Base-by-base conservation (phyloP, 1,140 invertebrate genomes). In the Nebria ingens region DNA sequence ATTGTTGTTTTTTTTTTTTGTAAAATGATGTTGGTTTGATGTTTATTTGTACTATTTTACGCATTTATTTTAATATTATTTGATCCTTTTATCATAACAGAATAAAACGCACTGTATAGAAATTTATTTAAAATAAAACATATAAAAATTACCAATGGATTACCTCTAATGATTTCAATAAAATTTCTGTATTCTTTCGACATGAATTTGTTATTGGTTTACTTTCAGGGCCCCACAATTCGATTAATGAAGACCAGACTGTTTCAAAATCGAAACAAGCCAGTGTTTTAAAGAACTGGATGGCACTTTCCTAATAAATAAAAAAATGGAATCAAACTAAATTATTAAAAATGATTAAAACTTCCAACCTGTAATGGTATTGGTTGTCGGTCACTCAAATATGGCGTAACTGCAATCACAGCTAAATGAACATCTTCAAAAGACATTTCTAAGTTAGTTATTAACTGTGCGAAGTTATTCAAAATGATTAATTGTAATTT, bases 321-420 rank as follows among this genome's bases (percentile, higher is more conserved):
- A 57, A n/a, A 29, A 19, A 17, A 1, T 22, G 13, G 15, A 15
- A 53, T 21, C 49, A 49, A 53, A 25, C 4, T 19, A 50, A 15
- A 21, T 21, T n/a, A 54, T 50, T 12, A 22, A 52, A 12, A 45
- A 12, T 17, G 17, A 38, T 38, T 38, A 52, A 53, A 55, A 21
- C 15, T 52, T 25, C 6, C 4, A 45, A 84, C 83, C 74, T 85
- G 82, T 58, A 86, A 68, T 19, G 72, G 68, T 38, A 68, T 66
- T 34, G 83, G 77, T 65, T 86, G 83, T 51, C 75, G 71, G 55
- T 67, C 64, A 61, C 71, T 79, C 3, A 86, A 67, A 68, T 85
- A 86, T 1, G 62, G 56, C 34, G 73, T 62, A 29, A 73, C 67
- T 13, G 69, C 68, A 19, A 58, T 62, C 58, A 82, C 68, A 19